phyloP scores from a whole-genome alignment of 2,797 vertebrate species.

The Hybognathus amarus region DNA sequence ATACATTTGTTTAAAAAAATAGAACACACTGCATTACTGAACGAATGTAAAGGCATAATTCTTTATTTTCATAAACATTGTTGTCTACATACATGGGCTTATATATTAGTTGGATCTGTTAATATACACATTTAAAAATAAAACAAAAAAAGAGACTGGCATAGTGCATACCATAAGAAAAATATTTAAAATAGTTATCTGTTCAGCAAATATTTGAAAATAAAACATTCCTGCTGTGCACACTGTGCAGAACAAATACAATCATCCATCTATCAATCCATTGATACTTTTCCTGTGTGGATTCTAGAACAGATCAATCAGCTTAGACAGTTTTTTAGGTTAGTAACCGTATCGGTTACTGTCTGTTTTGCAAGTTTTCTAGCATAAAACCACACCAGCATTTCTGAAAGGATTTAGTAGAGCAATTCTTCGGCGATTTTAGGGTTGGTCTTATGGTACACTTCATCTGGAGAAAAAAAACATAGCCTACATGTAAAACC shows the following conservation, averaged over 20 bases:
- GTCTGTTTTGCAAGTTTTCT: background rate
- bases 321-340: background rate
- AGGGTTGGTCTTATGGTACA: background rate
- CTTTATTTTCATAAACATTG: background rate
- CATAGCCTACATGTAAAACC: background rate
- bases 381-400: conserved; percentile 56
- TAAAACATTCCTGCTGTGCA: background rate
- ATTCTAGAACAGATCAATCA: background rate
- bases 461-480: background rate
- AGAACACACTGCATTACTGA: background rate
- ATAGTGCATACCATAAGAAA: background rate
- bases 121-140: background rate
- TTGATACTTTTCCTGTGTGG: background rate
- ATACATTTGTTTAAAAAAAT: background rate
- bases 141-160: background rate
- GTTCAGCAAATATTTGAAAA: background rate
- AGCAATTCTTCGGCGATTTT: accelerated
- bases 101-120: background rate
- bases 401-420: background rate
- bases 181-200: background rate
- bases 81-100: background rate
- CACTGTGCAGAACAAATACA: conserved; percentile 7
- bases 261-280: background rate
- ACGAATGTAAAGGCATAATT: too few species aligned
- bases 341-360: background rate